Conservation (phyloP, 2,113 vertebrate genomes). For the Psophia crepitans region DNA sequence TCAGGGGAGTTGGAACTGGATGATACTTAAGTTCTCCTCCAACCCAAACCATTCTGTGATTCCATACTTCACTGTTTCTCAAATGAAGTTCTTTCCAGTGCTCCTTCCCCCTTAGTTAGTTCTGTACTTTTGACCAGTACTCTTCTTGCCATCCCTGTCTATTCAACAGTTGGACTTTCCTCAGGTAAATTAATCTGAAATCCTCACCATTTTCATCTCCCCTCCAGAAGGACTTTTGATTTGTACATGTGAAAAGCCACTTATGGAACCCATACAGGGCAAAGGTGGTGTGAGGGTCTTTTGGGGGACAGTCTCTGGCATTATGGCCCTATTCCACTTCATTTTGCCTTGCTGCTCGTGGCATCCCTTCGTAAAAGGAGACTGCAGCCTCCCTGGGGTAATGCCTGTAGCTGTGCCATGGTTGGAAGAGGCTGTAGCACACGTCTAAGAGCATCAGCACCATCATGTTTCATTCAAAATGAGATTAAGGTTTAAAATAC, state of each 20-base stretch:
- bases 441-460: neutral
- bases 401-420: neutral
- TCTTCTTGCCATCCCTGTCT: neutral
- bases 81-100: neutral
- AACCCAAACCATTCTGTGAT: too few species aligned
- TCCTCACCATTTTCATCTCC: neutral
- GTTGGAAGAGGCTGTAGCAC: neutral
- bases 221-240: neutral
- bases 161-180: neutral
- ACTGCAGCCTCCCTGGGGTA: neutral
- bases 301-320: neutral
- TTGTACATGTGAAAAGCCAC: neutral
- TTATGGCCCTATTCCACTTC: neutral
- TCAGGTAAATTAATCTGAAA: neutral
- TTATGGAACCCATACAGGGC: neutral
- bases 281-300: neutral
- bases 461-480: neutral
- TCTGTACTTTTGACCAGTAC: neutral
- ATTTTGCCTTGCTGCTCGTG: neutral
- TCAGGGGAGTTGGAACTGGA: too few species aligned
- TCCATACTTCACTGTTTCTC: neutral
- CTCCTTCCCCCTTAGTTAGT: neutral
- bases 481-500: neutral
- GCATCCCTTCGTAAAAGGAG: neutral
- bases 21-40: too few species aligned